A percentile compares a stretch with the other conserved stretches of the same genome.
phyloP scores from a whole-genome alignment of 2,113 vertebrate species.

The Tenebrosternarchus preto region DNA sequence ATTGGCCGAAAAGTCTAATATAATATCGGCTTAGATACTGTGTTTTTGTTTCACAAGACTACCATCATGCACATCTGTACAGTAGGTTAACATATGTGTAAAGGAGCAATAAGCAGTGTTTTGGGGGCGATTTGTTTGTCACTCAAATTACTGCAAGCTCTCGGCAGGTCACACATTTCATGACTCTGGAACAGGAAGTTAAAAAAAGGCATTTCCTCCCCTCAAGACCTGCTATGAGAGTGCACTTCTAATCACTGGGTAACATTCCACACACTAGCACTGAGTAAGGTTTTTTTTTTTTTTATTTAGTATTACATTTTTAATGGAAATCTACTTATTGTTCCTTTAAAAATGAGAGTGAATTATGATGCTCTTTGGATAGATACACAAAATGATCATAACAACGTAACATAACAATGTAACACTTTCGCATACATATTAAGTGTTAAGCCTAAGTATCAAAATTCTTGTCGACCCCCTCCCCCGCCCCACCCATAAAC shows the following conservation, averaged over 20 bases:
- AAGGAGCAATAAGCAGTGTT: slow-evolving; percentile 41
- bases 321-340: slow-evolving; percentile 37
- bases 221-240: not conserved
- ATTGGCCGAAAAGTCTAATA: slow-evolving; percentile 52
- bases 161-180: slow-evolving; percentile 1
- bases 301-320: slow-evolving; percentile 13
- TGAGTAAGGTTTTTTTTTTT: not conserved
- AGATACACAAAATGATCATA: slow-evolving; percentile 56
- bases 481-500: slow-evolving; percentile 10
- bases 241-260: not conserved
- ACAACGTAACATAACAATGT: too few species aligned
- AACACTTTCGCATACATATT: slow-evolving; percentile 49
- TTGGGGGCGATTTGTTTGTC: not conserved
- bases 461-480: slow-evolving; percentile 34
- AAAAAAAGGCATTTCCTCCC: slow-evolving; percentile 7
- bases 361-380: slow-evolving; percentile 57
- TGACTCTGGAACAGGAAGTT: not conserved
- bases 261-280: not conserved
- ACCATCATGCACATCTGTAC: slow-evolving; percentile 66
- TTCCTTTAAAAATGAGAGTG: slow-evolving; percentile 42
- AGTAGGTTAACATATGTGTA: slow-evolving; percentile 57
- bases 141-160: not conserved
- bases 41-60: slow-evolving; percentile 61
- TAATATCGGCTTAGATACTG: slow-evolving; percentile 50
- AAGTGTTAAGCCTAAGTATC: slow-evolving; percentile 46